These are phyloP conservation scores for Synanceia verrucosa DNA, from an alignment of 2,797 vertebrate genomes.

Conservation along the genomic window DNA sequence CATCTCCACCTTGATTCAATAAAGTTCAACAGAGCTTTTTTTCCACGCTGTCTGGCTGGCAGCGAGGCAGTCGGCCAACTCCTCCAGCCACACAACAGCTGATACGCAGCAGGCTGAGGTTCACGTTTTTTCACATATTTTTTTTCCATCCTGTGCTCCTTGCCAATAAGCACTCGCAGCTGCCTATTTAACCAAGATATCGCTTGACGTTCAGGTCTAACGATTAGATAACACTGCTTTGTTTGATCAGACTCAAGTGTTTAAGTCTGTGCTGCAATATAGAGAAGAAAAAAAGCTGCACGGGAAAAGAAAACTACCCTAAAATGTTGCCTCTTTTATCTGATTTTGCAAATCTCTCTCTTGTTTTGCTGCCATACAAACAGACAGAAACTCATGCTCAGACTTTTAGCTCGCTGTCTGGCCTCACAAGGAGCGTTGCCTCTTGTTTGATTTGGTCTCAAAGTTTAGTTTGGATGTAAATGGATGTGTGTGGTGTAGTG, in stretches of 20 bases:
- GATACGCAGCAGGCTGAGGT: constrained; percentile 38
- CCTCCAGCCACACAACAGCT: constrained; percentile 26
- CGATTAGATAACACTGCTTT: constrained; percentile 43
- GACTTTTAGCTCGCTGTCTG: background rate
- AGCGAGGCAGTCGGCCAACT: constrained; percentile 42
- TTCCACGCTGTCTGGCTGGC: constrained; percentile 52
- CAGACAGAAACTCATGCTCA: background rate
- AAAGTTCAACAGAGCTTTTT: constrained; percentile 46
- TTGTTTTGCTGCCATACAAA: constrained; percentile 3
- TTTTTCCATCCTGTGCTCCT: background rate
- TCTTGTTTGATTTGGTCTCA: constrained; percentile 45
- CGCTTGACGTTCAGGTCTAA: constrained; percentile 28
- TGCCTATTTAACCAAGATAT: constrained; percentile 63
- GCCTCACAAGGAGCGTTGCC: background rate
- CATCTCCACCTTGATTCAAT: constrained; percentile 69
- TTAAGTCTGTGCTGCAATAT: constrained; percentile 11
- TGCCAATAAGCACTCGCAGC: constrained; percentile 36
- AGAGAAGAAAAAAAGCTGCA: constrained; percentile 32
- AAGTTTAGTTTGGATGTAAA: constrained; percentile 59
- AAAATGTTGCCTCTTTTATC: constrained; percentile 25
- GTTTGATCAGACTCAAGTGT: constrained; percentile 51
- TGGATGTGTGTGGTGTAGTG: constrained; percentile 36
- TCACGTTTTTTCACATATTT: background rate
- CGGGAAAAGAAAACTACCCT: constrained; percentile 9
- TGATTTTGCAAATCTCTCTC: constrained; percentile 2